Conservation (phyloP, 2,888 invertebrate species). For the Cistogaster globosa region DNA sequence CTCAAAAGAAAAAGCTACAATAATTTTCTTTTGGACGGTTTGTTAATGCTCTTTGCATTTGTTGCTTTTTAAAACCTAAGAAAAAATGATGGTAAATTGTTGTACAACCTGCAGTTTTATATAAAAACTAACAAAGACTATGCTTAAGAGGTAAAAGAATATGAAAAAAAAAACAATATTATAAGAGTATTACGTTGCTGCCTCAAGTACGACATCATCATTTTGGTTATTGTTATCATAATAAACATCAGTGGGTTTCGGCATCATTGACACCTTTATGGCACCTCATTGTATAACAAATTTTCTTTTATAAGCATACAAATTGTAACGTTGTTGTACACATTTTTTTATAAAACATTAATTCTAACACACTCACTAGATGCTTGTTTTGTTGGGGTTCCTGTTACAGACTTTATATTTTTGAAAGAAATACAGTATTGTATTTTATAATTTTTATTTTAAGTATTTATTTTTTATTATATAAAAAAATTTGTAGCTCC, state of each 20-base stretch:
- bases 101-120: slow-evolving; percentile 26
- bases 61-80: background rate
- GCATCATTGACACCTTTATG: slow-evolving; percentile 70
- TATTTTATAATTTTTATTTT: slow-evolving; percentile 15
- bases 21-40: slow-evolving; percentile 14
- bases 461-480: slow-evolving; percentile 6
- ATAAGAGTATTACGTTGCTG: slow-evolving; percentile 14
- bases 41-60: slow-evolving; percentile 5
- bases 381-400: slow-evolving; percentile 6
- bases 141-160: background rate
- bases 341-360: slow-evolving; percentile 31
- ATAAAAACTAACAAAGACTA: slow-evolving; percentile 17
- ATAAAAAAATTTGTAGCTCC: slow-evolving; percentile 23
- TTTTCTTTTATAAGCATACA: slow-evolving; percentile 4
- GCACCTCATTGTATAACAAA: slow-evolving; percentile 53
- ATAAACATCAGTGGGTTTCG: slow-evolving; percentile 61
- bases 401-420: slow-evolving; percentile 23
- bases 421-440: slow-evolving; percentile 6
- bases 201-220: slow-evolving; percentile 68
- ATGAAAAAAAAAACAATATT: slow-evolving; percentile 15
- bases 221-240: slow-evolving; percentile 63
- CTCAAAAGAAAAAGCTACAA: slow-evolving; percentile 40
- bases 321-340: background rate
- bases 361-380: background rate
- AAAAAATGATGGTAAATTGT: background rate